Conservation (phyloP, 2,113 vertebrate species). For the Rhabdomys dilectus region DNA sequence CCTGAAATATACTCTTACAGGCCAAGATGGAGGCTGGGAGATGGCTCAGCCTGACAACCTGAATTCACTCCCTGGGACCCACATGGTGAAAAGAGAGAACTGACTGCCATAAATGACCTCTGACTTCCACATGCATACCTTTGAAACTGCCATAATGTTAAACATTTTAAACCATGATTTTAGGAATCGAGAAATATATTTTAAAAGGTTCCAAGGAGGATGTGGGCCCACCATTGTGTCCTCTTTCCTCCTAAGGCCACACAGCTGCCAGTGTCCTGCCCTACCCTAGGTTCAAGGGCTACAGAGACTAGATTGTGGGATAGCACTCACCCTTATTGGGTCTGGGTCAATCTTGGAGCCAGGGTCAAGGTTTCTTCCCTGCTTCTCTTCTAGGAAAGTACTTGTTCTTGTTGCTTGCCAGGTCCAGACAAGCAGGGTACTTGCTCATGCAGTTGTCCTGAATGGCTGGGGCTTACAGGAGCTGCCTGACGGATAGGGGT, state of each 20-base stretch:
- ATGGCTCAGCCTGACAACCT: not conserved
- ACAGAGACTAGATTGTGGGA: not conserved
- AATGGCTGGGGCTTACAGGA: not conserved
- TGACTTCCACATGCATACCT: not conserved
- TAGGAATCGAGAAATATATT: not conserved
- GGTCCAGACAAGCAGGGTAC: not conserved
- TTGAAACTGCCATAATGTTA: not conserved
- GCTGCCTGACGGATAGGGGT: too few species aligned
- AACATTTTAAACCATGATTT: not conserved
- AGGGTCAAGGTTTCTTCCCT: not conserved
- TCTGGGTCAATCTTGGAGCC: not conserved
- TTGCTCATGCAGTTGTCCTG: not conserved
- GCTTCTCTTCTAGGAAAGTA: not conserved
- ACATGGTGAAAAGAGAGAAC: not conserved
- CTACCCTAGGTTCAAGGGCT: rapidly evolving
- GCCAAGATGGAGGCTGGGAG: not conserved
- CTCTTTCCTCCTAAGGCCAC: rapidly evolving
- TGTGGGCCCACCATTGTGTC: not conserved
- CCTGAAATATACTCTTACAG: not conserved
- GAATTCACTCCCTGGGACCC: not conserved
- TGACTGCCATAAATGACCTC: not conserved
- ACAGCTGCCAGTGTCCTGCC: too few species aligned
- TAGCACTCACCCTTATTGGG: not conserved
- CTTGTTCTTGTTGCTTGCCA: not conserved
- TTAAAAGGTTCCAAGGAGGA: too few species aligned